Evolutionary conservation across 2,113 vertebrate species (phyloP).

Genomic region (Sterna hirundo): DNA sequence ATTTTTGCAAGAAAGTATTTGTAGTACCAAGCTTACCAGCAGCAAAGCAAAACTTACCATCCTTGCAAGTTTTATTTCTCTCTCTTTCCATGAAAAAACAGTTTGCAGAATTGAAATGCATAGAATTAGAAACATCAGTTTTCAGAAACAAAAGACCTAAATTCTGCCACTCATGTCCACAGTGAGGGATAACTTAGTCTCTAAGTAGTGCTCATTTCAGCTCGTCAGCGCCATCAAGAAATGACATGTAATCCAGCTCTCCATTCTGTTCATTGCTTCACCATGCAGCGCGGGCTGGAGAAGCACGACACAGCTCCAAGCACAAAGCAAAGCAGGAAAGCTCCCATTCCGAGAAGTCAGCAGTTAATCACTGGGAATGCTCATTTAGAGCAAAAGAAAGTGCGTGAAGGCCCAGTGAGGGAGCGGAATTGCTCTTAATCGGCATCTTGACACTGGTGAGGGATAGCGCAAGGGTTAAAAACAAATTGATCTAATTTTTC

Average conservation of each 20-base stretch:
- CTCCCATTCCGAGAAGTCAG: background rate
- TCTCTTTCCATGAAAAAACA: background rate
- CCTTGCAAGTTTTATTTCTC: background rate
- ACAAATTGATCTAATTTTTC: background rate
- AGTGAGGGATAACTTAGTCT: background rate
- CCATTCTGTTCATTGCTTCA: background rate
- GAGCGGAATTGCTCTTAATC: background rate
- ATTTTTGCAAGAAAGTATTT: background rate
- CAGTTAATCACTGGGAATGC: background rate
- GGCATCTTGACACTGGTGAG: background rate
- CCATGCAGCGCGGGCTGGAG: accelerated
- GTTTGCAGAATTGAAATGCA: background rate
- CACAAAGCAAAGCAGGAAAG: background rate
- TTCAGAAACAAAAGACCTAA: background rate
- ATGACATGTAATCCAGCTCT: background rate
- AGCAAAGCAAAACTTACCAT: background rate
- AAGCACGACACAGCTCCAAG: too few relatives aligned
- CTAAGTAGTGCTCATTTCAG: background rate
- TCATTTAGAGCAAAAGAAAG: background rate
- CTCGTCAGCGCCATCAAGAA: background rate
- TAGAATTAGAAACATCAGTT: background rate
- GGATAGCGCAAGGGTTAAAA: background rate
- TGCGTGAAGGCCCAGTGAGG: background rate
- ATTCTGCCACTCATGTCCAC: background rate
- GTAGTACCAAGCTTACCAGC: background rate